Evolutionary conservation across 2,797 vertebrate genomes (phyloP).

Genomic region (Falco cherrug): DNA sequence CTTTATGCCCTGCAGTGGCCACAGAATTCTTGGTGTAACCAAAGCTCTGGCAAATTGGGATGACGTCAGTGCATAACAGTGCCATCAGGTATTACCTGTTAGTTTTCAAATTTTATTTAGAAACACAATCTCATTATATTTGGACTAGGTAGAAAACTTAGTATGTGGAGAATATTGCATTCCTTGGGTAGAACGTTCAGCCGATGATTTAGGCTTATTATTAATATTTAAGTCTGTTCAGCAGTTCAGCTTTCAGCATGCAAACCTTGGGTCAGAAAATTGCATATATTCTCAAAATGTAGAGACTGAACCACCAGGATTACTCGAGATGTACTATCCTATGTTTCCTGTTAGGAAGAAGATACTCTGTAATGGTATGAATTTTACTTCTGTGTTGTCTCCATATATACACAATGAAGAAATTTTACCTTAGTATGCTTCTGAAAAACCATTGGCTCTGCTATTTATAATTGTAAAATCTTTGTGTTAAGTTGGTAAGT

Average conservation of each 20-base stretch:
- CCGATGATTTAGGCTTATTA: background rate
- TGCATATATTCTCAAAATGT: background rate
- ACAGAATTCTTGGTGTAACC: background rate
- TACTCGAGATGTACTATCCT: background rate
- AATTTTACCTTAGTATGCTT: background rate
- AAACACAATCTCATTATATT: background rate
- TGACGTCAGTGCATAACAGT: background rate
- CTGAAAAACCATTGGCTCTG: background rate
- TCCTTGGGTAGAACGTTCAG: background rate
- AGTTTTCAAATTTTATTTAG: background rate
- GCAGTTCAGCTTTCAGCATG: background rate
- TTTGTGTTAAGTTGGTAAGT: background rate
- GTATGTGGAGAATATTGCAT: background rate
- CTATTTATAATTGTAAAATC: background rate
- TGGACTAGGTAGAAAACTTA: background rate
- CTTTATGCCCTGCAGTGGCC: background rate
- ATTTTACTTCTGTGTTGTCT: background rate
- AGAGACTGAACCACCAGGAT: background rate
- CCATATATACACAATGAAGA: background rate
- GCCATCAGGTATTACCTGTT: background rate
- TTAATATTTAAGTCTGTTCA: background rate
- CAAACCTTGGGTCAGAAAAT: constrained; percentile 7
- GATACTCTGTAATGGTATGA: background rate
- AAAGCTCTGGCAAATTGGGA: background rate
- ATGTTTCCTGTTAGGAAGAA: background rate